Evolutionary conservation across 37 sponge, comb jelly and placozoan species (phyloP).

Genomic region (Diacarnus erythraeanus): DNA sequence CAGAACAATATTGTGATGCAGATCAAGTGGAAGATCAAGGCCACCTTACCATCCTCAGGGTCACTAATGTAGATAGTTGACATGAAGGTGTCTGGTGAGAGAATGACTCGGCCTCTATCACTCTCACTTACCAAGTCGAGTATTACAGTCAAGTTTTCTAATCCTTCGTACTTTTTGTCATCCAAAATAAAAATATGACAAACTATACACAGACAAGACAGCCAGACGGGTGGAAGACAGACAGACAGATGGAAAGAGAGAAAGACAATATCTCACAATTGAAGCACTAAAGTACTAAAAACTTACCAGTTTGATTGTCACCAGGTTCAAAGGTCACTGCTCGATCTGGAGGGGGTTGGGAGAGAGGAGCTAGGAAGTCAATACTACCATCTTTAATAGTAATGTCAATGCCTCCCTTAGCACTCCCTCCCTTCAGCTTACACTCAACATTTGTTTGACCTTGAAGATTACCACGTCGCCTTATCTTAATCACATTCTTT

Average conservation of each 20-base stretch:
- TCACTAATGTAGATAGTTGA: constrained; percentile 28
- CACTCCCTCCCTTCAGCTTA: constrained; percentile 3
- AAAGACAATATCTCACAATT: background rate
- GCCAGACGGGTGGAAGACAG: background rate
- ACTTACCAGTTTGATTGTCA: background rate
- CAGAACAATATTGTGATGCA: background rate
- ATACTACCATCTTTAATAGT: background rate
- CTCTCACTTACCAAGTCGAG: background rate
- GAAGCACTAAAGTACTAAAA: background rate
- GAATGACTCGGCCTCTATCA: background rate
- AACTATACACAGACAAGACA: constrained; percentile 6
- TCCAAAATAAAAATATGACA: constrained; percentile 19
- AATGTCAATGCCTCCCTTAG: background rate
- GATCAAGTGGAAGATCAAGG: background rate
- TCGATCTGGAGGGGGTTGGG: too few relatives aligned
- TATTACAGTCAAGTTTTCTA: constrained; percentile 3
- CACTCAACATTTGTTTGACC: background rate
- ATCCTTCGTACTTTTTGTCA: constrained; percentile 35
- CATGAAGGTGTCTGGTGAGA: background rate
- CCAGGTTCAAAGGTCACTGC: background rate
- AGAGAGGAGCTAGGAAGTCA: background rate
- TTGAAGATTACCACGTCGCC: constrained; percentile 6
- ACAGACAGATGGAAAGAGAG: background rate
- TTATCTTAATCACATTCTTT: background rate
- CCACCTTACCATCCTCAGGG: constrained; percentile 40